phyloP scores from a whole-genome alignment of 92 coral and sea anemone genomes.

The Porites cylindrica region DNA sequence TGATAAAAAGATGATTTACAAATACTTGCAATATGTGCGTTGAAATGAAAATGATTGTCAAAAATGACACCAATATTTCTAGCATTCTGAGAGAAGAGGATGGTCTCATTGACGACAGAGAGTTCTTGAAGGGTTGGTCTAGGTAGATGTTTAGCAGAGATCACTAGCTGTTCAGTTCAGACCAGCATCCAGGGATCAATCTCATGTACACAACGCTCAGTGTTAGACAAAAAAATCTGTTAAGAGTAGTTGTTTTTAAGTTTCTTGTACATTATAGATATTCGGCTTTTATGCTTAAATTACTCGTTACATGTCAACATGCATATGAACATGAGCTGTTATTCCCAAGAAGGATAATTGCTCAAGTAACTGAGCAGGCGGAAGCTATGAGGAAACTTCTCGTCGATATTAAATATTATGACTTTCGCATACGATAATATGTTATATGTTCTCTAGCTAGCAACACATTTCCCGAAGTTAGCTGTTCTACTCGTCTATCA shows the following conservation, averaged over 20 bases:
- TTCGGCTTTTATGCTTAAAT: neutral
- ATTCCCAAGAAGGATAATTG: too few relatives aligned
- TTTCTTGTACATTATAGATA: neutral
- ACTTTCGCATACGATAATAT: conserved; percentile 21
- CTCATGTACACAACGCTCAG: too few relatives aligned
- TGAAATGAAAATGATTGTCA: neutral
- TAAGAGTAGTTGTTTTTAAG: neutral
- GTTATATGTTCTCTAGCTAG: neutral
- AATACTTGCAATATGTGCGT: neutral
- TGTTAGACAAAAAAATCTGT: too few relatives aligned
- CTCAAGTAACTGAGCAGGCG: too few relatives aligned
- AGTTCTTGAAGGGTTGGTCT: neutral
- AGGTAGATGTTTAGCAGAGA: neutral
- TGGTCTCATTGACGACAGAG: too few relatives aligned
- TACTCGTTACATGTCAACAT: neutral
- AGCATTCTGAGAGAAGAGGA: too few relatives aligned
- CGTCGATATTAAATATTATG: neutral
- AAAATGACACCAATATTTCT: neutral
- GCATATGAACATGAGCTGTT: too few relatives aligned
- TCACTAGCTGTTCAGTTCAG: neutral
- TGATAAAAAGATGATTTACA: neutral
- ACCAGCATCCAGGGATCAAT: conserved; percentile 8
- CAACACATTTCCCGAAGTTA: neutral
- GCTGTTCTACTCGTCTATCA: too few relatives aligned
- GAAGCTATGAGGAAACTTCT: too few relatives aligned